Conservation (phyloP, 2,888 invertebrate species). For the Buathra laborator region DNA sequence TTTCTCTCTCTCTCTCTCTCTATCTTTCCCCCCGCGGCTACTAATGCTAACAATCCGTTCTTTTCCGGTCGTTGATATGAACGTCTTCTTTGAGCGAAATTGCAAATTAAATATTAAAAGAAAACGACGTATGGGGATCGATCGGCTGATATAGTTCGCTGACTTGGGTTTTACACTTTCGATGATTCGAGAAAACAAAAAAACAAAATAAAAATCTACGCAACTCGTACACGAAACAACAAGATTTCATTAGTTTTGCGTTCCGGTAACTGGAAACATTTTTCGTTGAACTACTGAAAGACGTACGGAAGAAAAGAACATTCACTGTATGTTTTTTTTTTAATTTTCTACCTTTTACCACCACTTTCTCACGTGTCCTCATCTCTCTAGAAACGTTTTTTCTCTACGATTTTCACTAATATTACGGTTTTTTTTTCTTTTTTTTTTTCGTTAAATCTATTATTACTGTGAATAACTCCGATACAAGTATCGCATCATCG, state of each 20-base stretch:
- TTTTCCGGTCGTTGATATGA: constrained; percentile 72
- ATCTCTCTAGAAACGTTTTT: constrained; percentile 41
- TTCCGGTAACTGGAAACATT: constrained; percentile 60
- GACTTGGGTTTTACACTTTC: constrained; percentile 60
- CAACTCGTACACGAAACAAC: constrained; percentile 63
- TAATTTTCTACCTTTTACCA: constrained; percentile 23
- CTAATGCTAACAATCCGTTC: constrained; percentile 35
- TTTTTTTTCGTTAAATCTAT: constrained; percentile 42
- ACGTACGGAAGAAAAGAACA: constrained; percentile 50
- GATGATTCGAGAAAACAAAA: constrained; percentile 62
- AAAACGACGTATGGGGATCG: constrained; percentile 15
- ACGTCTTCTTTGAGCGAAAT: constrained; percentile 74
- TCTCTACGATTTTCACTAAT: constrained; percentile 52
- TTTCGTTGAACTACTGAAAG: constrained; percentile 60
- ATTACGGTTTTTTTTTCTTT: constrained; percentile 33
- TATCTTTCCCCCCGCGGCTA: neutral
- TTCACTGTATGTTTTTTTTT: constrained; percentile 32
- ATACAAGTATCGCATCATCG: constrained; percentile 43
- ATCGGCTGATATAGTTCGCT: constrained; percentile 12
- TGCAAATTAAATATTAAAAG: constrained; percentile 54
- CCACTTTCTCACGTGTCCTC: constrained; percentile 2
- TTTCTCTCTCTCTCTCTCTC: neutral
- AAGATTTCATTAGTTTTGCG: constrained; percentile 43
- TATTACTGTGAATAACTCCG: constrained; percentile 49
- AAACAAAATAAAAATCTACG: constrained; percentile 38